phyloP scores from a whole-genome alignment of 2,113 vertebrate genomes.

The Phasianus colchicus region DNA sequence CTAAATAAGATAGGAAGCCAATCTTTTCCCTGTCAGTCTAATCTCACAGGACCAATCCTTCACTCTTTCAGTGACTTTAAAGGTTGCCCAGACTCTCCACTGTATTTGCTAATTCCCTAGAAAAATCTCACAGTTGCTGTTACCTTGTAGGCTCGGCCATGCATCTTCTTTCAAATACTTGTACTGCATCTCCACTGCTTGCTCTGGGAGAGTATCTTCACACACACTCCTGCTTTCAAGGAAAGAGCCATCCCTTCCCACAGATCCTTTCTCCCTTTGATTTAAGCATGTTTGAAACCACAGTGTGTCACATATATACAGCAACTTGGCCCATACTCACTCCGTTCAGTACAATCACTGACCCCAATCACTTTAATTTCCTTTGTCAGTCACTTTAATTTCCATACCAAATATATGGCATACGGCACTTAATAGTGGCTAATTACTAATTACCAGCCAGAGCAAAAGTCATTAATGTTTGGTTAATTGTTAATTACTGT shows the following conservation, averaged over 20 bases:
- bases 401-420: conserved; percentile 3
- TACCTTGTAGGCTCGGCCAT: not conserved
- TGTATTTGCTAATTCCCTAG: not conserved
- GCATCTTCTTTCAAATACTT: not conserved
- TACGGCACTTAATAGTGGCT: conserved; percentile 10
- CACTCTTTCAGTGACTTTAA: not conserved
- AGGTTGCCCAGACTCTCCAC: not conserved
- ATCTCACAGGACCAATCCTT: conserved; percentile 17
- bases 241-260: not conserved
- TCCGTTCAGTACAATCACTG: not conserved
- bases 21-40: not conserved
- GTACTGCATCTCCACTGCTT: not conserved
- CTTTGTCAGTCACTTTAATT: conserved; percentile 45
- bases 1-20: conserved; percentile 16
- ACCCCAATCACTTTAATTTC: conserved; percentile 2
- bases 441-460: conserved; percentile 22
- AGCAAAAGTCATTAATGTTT: conserved; percentile 37
- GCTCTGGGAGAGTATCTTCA: not conserved
- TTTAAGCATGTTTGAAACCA: not conserved
- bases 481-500: conserved; percentile 18
- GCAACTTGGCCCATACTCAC: not conserved
- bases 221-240: rapidly evolving
- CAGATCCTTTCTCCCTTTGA: not conserved
- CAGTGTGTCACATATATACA: not conserved
- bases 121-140: not conserved